Conservation (phyloP, 30 jellyfish, hydroid and myxozoan species). For the Aurelia aurita complex sp. Pacific region DNA sequence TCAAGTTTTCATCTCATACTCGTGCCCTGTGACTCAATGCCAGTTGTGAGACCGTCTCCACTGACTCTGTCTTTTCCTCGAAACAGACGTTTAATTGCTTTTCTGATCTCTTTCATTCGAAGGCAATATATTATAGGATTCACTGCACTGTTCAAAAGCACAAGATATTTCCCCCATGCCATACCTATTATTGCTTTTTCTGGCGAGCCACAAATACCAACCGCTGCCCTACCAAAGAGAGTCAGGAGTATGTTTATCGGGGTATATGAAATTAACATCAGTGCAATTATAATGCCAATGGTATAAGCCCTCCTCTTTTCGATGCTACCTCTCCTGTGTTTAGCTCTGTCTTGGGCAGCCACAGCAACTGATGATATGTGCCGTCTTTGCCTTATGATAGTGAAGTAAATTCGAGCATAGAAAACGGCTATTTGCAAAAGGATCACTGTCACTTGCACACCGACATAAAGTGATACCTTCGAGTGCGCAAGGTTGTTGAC, state of each 20-base stretch:
- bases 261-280: neutral
- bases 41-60: too few relatives aligned
- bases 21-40: too few relatives aligned
- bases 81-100: neutral
- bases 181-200: neutral
- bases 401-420: neutral
- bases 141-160: constrained; percentile 10
- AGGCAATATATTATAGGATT: constrained; percentile 5
- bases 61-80: too few relatives aligned
- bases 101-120: constrained; percentile 1
- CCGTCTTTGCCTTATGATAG: neutral
- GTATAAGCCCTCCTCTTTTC: neutral
- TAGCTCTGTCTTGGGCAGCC: neutral
- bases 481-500: too few relatives aligned
- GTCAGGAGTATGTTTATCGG: neutral
- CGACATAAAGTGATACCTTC: too few relatives aligned
- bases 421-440: neutral
- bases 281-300: neutral
- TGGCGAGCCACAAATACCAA: neutral
- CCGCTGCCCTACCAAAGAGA: neutral
- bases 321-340: neutral
- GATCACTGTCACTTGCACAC: too few relatives aligned
- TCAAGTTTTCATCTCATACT: too few relatives aligned
- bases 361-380: neutral
- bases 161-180: neutral